Evolutionary conservation across 2,888 invertebrate species (phyloP).

Genomic region (Polylopha cassiicola): DNA sequence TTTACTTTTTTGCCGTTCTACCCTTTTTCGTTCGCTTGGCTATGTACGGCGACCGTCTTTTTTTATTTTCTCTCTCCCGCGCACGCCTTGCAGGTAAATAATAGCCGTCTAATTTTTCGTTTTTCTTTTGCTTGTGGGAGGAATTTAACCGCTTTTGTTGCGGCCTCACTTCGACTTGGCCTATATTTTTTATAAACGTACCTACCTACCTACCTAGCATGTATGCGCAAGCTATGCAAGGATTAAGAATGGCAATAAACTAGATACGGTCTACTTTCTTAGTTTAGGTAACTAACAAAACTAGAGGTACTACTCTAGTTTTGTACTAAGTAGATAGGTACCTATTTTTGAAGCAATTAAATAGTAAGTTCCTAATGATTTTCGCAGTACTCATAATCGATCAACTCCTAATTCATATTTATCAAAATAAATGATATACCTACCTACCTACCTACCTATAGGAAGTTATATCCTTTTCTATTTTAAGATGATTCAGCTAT

Average conservation of each 20-base stretch:
- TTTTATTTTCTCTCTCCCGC: conserved; percentile 55
- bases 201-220: conserved; percentile 1
- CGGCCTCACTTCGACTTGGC: conserved; percentile 8
- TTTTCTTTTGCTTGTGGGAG: conserved; percentile 51
- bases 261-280: too few species aligned
- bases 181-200: conserved; percentile 16
- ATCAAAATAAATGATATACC: too few species aligned
- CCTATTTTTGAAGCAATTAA: too few species aligned
- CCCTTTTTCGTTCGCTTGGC: conserved; percentile 52
- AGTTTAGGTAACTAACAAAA: too few species aligned
- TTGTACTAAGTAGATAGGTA: too few species aligned
- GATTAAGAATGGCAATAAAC: too few species aligned
- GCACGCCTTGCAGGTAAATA: conserved; percentile 65
- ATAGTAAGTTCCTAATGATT: too few species aligned
- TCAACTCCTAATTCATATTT: too few species aligned
- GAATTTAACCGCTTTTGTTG: conserved; percentile 36
- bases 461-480: too few species aligned
- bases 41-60: conserved; percentile 45
- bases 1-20: conserved; percentile 66
- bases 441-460: too few species aligned
- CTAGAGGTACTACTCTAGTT: too few species aligned
- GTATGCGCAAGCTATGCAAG: conserved; percentile 1
- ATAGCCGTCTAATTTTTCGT: conserved; percentile 53
- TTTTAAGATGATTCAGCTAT: conserved; percentile 23
- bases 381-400: too few species aligned